Conservation (phyloP, 2,888 invertebrate genomes). For the Andrena bucephala region DNA sequence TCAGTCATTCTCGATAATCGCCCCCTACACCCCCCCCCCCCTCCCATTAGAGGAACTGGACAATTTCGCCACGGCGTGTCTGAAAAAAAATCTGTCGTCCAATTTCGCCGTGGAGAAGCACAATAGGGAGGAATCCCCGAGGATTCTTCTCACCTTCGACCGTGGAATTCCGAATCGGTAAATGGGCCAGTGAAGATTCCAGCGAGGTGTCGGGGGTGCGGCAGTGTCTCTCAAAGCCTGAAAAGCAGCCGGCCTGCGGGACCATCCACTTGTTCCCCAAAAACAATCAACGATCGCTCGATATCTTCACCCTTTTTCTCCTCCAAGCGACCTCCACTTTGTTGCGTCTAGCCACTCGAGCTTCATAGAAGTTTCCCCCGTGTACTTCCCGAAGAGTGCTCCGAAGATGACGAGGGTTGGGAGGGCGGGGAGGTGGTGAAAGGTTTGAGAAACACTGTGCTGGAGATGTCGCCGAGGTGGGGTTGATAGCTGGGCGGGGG, state of each 20-base stretch:
- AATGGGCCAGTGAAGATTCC: constrained; percentile 9
- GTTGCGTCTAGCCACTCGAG: neutral
- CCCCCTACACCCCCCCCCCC: neutral
- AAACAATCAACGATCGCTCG: neutral
- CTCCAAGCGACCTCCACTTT: neutral
- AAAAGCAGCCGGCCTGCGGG: neutral
- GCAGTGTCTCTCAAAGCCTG: constrained; percentile 10
- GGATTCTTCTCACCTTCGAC: constrained; percentile 6
- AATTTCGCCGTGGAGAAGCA: neutral
- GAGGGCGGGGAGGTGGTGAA: constrained; percentile 3
- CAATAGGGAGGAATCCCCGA: constrained; percentile 17
- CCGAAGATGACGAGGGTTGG: constrained; percentile 9
- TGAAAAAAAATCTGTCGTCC: neutral
- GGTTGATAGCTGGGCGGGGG: constrained; percentile 38
- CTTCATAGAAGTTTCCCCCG: neutral
- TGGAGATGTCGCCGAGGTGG: constrained; percentile 58
- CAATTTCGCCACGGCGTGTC: neutral
- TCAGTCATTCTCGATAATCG: neutral
- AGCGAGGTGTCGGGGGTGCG: neutral
- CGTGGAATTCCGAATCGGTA: constrained; percentile 20
- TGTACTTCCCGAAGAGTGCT: neutral
- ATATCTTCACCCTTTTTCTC: neutral
- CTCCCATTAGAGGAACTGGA: neutral
- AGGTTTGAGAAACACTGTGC: constrained; percentile 57
- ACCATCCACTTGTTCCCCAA: too few species aligned